A percentile compares a stretch with the other conserved stretches of the same genome.
Evolutionary conservation across 2,797 vertebrate species (phyloP).

Genomic region (Danio jaintianensis): DNA sequence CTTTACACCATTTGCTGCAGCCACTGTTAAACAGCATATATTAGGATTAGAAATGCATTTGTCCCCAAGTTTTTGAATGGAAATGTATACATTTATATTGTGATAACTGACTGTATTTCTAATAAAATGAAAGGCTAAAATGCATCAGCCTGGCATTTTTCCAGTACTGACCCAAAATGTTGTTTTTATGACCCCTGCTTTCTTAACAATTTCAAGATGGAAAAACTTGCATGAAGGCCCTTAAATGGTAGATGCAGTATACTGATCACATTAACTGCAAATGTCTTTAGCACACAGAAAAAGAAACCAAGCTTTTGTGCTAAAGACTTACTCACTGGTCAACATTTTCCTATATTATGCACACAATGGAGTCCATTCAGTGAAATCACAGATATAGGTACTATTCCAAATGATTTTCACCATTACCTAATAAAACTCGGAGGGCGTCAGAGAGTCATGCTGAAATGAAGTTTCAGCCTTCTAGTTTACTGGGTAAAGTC

Average conservation of each 20-base stretch:
- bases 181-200: not conserved
- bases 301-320: not conserved
- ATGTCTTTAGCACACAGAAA: not conserved
- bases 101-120: too few species aligned
- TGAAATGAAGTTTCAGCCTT: conserved; percentile 9
- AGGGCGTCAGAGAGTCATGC: not conserved
- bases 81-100: too few species aligned
- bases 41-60: too few species aligned
- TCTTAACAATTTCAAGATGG: not conserved
- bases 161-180: not conserved
- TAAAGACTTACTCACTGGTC: conserved; percentile 3
- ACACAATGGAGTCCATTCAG: conserved; percentile 11
- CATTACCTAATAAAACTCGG: conserved; percentile 24
- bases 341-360: conserved; percentile 10
- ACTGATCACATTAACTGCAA: conserved; percentile 13
- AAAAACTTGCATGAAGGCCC: not conserved
- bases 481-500: conserved; percentile 7
- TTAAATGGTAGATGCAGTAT: not conserved
- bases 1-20: too few species aligned
- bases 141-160: not conserved
- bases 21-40: too few species aligned
- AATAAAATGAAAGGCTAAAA: not conserved
- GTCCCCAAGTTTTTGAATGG: too few species aligned
- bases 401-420: conserved; percentile 25
- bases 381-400: conserved; percentile 13